phyloP scores from a whole-genome alignment of 2,888 invertebrate species.

The Caenorhabditis becei region DNA sequence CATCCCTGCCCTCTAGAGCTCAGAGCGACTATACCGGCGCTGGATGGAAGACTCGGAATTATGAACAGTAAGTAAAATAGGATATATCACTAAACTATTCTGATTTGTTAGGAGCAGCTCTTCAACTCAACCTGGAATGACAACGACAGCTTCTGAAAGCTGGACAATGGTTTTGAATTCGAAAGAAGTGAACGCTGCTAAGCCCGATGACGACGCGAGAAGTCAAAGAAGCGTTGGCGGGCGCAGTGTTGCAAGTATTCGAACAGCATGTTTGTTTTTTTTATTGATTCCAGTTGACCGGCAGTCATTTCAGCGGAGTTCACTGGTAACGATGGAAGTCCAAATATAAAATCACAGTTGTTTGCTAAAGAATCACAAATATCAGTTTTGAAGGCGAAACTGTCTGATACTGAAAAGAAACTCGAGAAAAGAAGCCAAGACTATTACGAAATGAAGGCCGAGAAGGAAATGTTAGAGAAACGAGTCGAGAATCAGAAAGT shows the following conservation, averaged over 20 bases:
- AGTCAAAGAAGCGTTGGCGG: slow-evolving; percentile 51
- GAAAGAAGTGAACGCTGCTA: slow-evolving; percentile 22
- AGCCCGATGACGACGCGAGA: slow-evolving; percentile 42
- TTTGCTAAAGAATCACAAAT: slow-evolving; percentile 73
- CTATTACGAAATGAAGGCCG: slow-evolving; percentile 69
- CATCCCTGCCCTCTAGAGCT: slow-evolving; percentile 66
- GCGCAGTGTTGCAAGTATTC: slow-evolving; percentile 38
- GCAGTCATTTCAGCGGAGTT: slow-evolving; percentile 42
- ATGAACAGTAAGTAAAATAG: slow-evolving; percentile 32
- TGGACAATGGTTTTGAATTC: slow-evolving; percentile 60
- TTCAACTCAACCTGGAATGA: slow-evolving; percentile 37
- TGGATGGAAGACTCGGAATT: slow-evolving; percentile 28
- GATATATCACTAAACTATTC: not conserved
- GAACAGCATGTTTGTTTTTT: slow-evolving; percentile 28
- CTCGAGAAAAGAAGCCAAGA: slow-evolving; percentile 69
- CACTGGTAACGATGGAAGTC: slow-evolving; percentile 22
- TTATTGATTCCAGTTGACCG: not conserved
- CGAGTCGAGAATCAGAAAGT: slow-evolving; percentile 51
- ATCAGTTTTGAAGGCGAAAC: slow-evolving; percentile 61
- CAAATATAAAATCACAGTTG: slow-evolving; percentile 64
- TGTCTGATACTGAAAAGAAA: slow-evolving; percentile 64
- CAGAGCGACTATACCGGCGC: slow-evolving; percentile 62
- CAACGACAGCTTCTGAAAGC: slow-evolving; percentile 39
- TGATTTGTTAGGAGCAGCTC: slow-evolving; percentile 15
- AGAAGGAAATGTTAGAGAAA: slow-evolving; percentile 81